A percentile compares a stretch with the other conserved stretches of the same genome.
phyloP scores from a whole-genome alignment of 2,888 invertebrate species.

The Octonoba sinensis region DNA sequence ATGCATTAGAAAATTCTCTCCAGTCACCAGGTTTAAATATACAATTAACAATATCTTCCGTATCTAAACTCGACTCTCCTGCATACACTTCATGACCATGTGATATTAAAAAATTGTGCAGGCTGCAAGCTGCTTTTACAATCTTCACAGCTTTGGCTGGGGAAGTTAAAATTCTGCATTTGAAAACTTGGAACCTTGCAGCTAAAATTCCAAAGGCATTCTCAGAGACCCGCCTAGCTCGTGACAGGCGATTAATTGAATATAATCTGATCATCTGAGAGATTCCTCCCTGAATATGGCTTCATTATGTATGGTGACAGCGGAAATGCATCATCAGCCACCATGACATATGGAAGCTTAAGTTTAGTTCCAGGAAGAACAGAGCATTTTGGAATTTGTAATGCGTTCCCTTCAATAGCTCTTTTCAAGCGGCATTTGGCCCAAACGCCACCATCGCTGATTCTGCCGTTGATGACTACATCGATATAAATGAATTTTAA shows the following conservation, averaged over 20 bases:
- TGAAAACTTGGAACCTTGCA: background rate
- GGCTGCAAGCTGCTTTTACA: background rate
- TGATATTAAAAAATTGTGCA: constrained; percentile 9
- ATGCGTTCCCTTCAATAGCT: background rate
- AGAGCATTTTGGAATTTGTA: background rate
- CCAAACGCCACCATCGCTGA: constrained; percentile 14
- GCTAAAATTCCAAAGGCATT: constrained; percentile 11
- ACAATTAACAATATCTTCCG: no score
- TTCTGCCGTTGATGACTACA: constrained; percentile 13
- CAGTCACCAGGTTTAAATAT: no score
- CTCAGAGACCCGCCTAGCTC: background rate
- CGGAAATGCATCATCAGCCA: constrained; percentile 24
- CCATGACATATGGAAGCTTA: constrained; percentile 1
- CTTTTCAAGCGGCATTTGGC: background rate
- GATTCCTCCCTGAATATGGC: background rate
- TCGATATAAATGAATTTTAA: constrained; percentile 18
- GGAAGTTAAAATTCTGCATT: background rate
- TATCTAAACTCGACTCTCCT: no score
- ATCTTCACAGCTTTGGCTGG: background rate
- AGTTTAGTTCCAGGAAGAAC: background rate
- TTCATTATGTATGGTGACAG: constrained; percentile 1
- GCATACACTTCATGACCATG: no score
- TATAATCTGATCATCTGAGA: background rate
- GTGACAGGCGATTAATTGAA: constrained; percentile 2
- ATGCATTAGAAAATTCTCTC: no score